A percentile compares a stretch with the other conserved stretches of the same genome.
Evolutionary conservation across 1,140 invertebrate genomes (phyloP).

Genomic region (Theocolax elegans): DNA sequence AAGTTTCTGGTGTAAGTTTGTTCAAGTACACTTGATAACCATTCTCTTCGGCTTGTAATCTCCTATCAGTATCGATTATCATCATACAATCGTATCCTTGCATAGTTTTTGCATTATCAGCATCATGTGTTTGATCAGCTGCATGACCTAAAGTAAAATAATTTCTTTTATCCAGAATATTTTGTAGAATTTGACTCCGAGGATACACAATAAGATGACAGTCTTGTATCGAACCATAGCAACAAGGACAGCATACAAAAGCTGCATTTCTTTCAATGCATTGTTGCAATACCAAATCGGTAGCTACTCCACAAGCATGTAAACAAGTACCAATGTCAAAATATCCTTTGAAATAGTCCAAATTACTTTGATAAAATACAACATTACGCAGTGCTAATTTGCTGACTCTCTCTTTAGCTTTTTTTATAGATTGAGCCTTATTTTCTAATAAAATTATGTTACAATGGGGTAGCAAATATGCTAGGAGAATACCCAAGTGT

Average conservation of each 20-base stretch:
- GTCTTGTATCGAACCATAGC: constrained; percentile 87
- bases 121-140: constrained; percentile 88
- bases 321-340: constrained; percentile 86
- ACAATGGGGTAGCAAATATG: constrained; percentile 81
- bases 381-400: constrained; percentile 82
- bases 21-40: constrained; percentile 82
- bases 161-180: constrained; percentile 66
- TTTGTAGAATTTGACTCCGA: constrained; percentile 71
- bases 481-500: constrained; percentile 89
- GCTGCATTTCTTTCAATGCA: constrained; percentile 81
- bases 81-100: constrained; percentile 87
- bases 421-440: constrained; percentile 86
- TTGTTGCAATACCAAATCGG: constrained; percentile 89
- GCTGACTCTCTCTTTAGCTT: constrained; percentile 78
- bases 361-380: constrained; percentile 85
- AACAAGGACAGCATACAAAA: constrained; percentile 94
- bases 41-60: constrained; percentile 76
- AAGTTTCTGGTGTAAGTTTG: constrained; percentile 81
- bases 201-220: constrained; percentile 81
- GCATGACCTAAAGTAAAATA: constrained; percentile 87
- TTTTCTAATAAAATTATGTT: constrained; percentile 89
- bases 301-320: constrained; percentile 95
- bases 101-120: constrained; percentile 75
- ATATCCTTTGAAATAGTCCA: constrained; percentile 82
- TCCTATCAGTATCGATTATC: constrained; percentile 88